phyloP scores from a whole-genome alignment of 2,797 vertebrate species.

The Sebastolobus alascanus region DNA sequence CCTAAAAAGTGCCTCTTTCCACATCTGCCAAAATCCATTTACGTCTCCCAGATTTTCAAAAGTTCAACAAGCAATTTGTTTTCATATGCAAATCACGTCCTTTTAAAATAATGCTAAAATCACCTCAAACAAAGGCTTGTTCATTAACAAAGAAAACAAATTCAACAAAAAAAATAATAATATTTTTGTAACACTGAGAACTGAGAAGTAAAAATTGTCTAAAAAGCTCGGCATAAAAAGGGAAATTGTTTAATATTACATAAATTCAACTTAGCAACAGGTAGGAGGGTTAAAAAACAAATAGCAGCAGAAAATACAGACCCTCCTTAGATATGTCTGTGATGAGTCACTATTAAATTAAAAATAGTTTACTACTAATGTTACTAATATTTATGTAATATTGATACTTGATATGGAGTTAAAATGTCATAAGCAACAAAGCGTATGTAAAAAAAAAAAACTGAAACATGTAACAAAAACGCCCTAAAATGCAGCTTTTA shows the following conservation, averaged over 20 bases:
- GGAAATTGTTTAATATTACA: neutral
- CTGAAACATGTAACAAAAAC: neutral
- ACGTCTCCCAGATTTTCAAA: slow-evolving; percentile 21
- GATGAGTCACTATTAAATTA: neutral
- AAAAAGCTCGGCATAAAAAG: neutral
- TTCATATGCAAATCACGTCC: neutral
- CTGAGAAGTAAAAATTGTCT: neutral
- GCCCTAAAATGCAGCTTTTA: neutral
- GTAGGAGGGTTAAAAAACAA: slow-evolving; percentile 14
- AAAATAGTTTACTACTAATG: slow-evolving; percentile 1
- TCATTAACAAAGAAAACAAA: neutral
- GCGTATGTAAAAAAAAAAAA: neutral
- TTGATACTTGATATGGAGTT: neutral
- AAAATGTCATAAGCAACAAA: neutral
- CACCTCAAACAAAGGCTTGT: neutral
- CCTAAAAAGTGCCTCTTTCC: slow-evolving; percentile 40
- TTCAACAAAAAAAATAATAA: too few species aligned
- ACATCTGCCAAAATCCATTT: slow-evolving; percentile 40
- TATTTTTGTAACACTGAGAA: slow-evolving; percentile 3
- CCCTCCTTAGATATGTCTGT: neutral
- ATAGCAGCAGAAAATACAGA: neutral
- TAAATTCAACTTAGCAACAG: slow-evolving; percentile 15
- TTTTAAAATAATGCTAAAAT: neutral
- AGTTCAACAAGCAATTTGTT: slow-evolving; percentile 6
- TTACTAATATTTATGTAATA: neutral